These are phyloP conservation scores for Capitulum mitella DNA, from an alignment of 2,888 invertebrate genomes.

Conservation along the genomic window DNA sequence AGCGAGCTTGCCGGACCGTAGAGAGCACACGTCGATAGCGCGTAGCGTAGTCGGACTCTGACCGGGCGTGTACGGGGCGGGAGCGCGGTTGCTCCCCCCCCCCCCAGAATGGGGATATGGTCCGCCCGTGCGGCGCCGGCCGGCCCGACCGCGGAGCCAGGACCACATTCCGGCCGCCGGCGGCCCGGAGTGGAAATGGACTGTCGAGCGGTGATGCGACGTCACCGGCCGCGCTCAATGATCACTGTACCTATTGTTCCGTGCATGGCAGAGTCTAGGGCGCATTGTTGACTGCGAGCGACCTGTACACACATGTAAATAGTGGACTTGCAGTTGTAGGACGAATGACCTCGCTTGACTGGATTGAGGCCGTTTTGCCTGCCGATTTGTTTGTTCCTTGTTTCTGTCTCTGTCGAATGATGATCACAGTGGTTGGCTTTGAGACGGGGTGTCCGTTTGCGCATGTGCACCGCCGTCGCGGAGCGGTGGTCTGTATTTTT, in stretches of 20 bases:
- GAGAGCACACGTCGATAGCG: not conserved
- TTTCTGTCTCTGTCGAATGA: too few species aligned
- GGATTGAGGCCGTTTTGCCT: too few species aligned
- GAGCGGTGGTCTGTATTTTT: not conserved
- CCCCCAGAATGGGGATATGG: too few species aligned
- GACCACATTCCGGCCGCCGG: not conserved
- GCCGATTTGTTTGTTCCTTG: too few species aligned
- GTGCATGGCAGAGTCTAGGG: not conserved
- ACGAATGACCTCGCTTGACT: too few species aligned
- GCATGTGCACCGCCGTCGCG: too few species aligned
- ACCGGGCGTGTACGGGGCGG: too few species aligned
- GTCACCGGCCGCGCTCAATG: not conserved
- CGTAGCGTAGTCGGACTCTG: not conserved
- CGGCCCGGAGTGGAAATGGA: not conserved
- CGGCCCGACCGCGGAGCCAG: too few species aligned
- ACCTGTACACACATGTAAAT: conserved; percentile 5
- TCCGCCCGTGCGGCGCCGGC: too few species aligned
- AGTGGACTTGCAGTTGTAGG: not conserved
- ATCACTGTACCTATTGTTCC: conserved; percentile 7
- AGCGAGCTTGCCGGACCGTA: not conserved
- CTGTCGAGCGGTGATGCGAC: not conserved
- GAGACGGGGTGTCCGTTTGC: too few species aligned
- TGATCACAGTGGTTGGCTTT: too few species aligned
- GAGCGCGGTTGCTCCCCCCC: too few species aligned
- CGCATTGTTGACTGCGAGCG: not conserved